These are phyloP conservation scores for Gymnocephalus cernua DNA, from an alignment of 2,113 vertebrate species.

Conservation along the genomic window DNA sequence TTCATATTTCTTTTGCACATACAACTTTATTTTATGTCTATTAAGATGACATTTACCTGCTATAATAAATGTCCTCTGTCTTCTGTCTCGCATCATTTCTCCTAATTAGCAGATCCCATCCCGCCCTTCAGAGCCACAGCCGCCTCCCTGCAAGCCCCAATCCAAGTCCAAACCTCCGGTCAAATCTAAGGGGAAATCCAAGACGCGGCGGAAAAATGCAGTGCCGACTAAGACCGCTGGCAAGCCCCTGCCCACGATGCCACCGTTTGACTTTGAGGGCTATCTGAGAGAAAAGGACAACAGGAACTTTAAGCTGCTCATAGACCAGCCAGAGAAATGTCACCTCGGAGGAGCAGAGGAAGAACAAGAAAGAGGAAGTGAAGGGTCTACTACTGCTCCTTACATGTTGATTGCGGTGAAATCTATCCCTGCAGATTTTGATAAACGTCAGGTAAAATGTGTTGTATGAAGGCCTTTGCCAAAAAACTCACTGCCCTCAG, in stretches of 20 bases:
- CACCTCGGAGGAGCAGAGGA: conserved; percentile 40
- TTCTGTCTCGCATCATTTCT: conserved; percentile 13
- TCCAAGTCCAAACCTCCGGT: conserved; percentile 45
- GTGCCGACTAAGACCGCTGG: conserved; percentile 46
- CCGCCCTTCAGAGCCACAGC: conserved; percentile 34
- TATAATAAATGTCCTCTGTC: neutral
- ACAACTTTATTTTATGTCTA: neutral
- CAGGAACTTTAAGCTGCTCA: conserved; percentile 89
- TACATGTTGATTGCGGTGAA: conserved; percentile 96
- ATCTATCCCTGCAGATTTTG: conserved; percentile 91
- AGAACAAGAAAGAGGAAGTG: neutral
- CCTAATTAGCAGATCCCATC: neutral
- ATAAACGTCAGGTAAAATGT: conserved; percentile 88
- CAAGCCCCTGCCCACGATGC: conserved; percentile 30
- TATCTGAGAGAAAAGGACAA: conserved; percentile 93
- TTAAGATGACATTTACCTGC: neutral
- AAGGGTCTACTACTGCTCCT: conserved; percentile 59
- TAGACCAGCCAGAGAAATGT: conserved; percentile 95
- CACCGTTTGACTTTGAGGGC: conserved; percentile 89
- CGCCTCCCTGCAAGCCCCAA: conserved; percentile 56
- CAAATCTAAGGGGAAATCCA: conserved; percentile 65
- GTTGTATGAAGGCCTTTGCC: neutral
- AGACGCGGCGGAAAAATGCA: conserved; percentile 44
- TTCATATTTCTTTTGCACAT: neutral
- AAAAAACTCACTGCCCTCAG: neutral